These are phyloP conservation scores for Platorchestia sp. DNA, from an alignment of 1,140 invertebrate genomes.

Conservation along the genomic window DNA sequence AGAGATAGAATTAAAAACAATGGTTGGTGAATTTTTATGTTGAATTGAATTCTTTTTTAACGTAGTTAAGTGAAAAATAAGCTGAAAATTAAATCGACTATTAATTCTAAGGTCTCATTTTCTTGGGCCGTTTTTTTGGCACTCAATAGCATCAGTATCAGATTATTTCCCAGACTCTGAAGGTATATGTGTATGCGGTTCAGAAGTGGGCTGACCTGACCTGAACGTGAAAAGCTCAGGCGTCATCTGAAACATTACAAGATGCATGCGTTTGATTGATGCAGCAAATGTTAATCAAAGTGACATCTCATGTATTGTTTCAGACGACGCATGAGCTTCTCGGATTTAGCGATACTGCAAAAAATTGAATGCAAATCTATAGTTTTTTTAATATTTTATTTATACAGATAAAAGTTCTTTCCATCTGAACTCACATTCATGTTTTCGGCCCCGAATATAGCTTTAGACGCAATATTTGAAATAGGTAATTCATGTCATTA, in stretches of 20 bases:
- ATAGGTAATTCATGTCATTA: not conserved
- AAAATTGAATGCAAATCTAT: not conserved
- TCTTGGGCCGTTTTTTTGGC: not conserved
- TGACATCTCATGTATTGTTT: not conserved
- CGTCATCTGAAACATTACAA: not conserved
- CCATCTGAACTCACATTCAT: not conserved
- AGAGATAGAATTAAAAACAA: not conserved
- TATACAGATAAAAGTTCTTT: not conserved
- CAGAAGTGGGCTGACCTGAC: not conserved
- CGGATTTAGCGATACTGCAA: not conserved
- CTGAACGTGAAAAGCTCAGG: not conserved
- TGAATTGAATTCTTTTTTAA: not conserved
- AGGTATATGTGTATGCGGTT: not conserved
- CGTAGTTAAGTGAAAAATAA: not conserved
- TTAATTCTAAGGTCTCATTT: not conserved
- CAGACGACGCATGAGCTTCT: not conserved
- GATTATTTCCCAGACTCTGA: not conserved
- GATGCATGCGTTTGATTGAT: not conserved
- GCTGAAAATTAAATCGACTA: not conserved
- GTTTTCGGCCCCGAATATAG: not conserved
- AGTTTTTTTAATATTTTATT: not conserved
- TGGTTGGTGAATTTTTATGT: not conserved
- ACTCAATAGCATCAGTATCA: not conserved
- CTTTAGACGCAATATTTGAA: not conserved
- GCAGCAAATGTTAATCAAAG: not conserved